Evolutionary conservation across 2,797 vertebrate genomes (phyloP).

Genomic region (Scomberomorus guttatus): DNA sequence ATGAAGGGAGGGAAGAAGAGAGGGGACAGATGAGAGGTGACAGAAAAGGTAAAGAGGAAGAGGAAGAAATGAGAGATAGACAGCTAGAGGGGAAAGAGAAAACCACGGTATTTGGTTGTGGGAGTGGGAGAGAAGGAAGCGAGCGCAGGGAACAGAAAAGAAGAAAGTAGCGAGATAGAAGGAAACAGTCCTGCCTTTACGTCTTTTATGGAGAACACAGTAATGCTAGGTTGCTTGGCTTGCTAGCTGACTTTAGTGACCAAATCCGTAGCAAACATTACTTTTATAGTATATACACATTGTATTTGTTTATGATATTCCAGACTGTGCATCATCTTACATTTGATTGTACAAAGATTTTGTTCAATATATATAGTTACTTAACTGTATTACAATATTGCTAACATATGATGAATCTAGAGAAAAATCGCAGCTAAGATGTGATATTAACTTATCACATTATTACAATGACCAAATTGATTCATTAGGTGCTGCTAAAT

Average conservation of each 20-base stretch:
- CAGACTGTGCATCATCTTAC: not conserved
- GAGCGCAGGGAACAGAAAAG: constrained; percentile 17
- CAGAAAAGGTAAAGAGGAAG: constrained; percentile 62
- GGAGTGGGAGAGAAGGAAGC: constrained; percentile 53
- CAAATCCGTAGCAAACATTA: constrained; percentile 1
- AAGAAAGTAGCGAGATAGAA: constrained; percentile 30
- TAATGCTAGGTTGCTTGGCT: constrained; percentile 29
- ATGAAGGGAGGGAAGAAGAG: constrained; percentile 37
- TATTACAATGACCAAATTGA: not conserved
- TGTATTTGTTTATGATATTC: constrained; percentile 5
- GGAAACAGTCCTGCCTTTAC: constrained; percentile 46
- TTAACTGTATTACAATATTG: not conserved
- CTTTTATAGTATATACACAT: not conserved
- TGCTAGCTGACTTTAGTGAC: constrained; percentile 27
- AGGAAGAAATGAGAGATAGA: constrained; percentile 44
- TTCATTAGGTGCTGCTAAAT: not conserved
- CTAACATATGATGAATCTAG: not conserved
- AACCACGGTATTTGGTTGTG: constrained; percentile 44
- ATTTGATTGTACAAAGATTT: not conserved
- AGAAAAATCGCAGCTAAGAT: not conserved
- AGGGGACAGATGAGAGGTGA: constrained; percentile 58
- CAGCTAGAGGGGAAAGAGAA: constrained; percentile 48
- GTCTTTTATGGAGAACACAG: constrained; percentile 40
- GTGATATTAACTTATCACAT: not conserved
- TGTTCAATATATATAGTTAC: not conserved